Base-by-base conservation (phyloP, 23 tunicate genomes). In the Styela clava region DNA sequence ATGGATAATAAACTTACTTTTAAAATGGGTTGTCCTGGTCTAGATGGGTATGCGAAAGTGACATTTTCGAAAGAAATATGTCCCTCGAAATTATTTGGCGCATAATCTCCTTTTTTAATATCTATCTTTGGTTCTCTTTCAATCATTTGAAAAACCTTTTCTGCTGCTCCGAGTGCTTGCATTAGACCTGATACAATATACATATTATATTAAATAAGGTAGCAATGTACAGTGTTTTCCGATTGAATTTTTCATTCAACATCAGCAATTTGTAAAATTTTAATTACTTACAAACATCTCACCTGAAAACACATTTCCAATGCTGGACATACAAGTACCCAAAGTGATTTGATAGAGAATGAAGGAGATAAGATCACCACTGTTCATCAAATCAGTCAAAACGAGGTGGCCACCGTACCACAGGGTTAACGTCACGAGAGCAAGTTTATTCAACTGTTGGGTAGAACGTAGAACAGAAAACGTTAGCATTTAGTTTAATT, bases 141-240 rank as follows among this genome's bases (percentile, higher is more conserved):
- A 26, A 95, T 86, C 74, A 95, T 73, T 51, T 83, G 86, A 83
- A 95, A 95, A 3, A 95, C 99, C 52, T 89, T 89, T 61, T 95
- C 99, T 18, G 99, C 94, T 16, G 99, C 91, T 9, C 99, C 99
- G 19, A 95, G 85, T 9, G 99, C 95, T 83, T 95, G 95, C 95
- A 95, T 89, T 24, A 95, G 74, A 35, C 99, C 97, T 91, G 81
- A n/a, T n/a, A n/a, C n/a, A n/a, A n/a, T n/a, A n/a, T n/a, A n/a
- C n/a, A n/a, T n/a, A n/a, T n/a, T n/a, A n/a, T n/a, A n/a, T n/a
- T n/a, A n/a, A n/a, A n/a, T n/a, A n/a, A n/a, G n/a, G n/a, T n/a
- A n/a, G n/a, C n/a, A n/a, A n/a, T n/a, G n/a, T n/a, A n/a, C n/a
- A n/a, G n/a, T n/a, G n/a, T n/a, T n/a, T n/a, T n/a, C n/a, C n/a